Base-by-base conservation (phyloP, 2,888 invertebrate genomes). In the Monopis laevigella region DNA sequence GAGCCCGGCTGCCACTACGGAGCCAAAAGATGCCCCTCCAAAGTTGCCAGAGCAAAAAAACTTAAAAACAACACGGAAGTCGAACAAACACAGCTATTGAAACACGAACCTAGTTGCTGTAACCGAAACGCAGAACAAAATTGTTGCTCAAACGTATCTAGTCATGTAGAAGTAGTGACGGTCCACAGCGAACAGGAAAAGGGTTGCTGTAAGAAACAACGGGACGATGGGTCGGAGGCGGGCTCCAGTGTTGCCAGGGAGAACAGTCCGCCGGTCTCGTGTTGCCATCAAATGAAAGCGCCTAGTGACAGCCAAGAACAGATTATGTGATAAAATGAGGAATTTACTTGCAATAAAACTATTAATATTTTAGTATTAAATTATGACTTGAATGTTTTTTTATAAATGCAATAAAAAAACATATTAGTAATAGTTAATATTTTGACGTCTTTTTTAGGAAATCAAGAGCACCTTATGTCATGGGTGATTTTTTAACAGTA, bases 231-330 rank as follows among this genome's bases (percentile, higher is more conserved):
- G 2, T 19, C 12, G 1, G 52, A 52, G 19, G 48, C 47, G 17
- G 52, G 50, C 10, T 10, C 29, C 2, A 49, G 51, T 40, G 32
- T 56, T 19, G 43, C 39, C 1, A 52, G 74, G 26, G 78, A 77
- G 47, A 56, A 62, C 24, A 75, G 68, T 42, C 77, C 78, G 1
- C 65, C 71, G 45, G 63, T 78, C 28, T 61, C 67, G 8, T 80
- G 78, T 50, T 78, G 75, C 45, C 65, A 63, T 39, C 60, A 62
- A 45, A 42, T 55, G 1, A 67, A 59, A 43, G 54, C 60, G 4
- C 51, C 62, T 2, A 62, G 65, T 10, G 74, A 69, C 13, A 78
- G 78, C 45, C 77, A 75, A 46, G 77, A 78, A 45, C 69, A 75
- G 44, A 78, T 80, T 32, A 52, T 73, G 32, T 30, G 36, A 36